These are phyloP conservation scores for Theropithecus gelada DNA, from an alignment of 2,113 vertebrate species.

Conservation along the genomic window DNA sequence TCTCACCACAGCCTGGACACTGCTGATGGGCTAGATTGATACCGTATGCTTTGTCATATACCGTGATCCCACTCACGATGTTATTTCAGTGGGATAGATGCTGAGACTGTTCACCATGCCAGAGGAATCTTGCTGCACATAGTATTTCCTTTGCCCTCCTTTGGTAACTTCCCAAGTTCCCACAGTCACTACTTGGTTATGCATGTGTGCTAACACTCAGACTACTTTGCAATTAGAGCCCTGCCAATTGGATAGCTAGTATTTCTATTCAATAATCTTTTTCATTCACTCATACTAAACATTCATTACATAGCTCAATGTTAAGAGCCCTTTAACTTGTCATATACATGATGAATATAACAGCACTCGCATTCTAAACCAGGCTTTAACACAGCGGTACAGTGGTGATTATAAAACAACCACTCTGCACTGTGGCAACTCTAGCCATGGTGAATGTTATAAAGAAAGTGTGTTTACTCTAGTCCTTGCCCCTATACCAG, in stretches of 20 bases:
- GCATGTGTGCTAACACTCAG: background rate
- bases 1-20: background rate
- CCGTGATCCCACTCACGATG: background rate
- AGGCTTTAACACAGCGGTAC: background rate
- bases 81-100: background rate
- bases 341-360: background rate
- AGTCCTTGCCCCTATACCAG: background rate
- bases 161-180: background rate
- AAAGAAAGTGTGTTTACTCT: background rate
- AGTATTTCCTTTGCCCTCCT: background rate
- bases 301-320: conserved; percentile 36
- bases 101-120: background rate
- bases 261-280: conserved; percentile 51
- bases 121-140: background rate
- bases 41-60: background rate
- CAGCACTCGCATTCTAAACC: conserved; percentile 6
- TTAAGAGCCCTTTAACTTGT: conserved; percentile 52
- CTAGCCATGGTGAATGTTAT: background rate
- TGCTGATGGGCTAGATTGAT: background rate
- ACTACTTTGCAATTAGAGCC: conserved; percentile 35
- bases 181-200: background rate
- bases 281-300: conserved; percentile 51
- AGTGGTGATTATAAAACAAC: background rate
- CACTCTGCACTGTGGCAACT: background rate
- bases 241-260: conserved; percentile 8